Evolutionary conservation across 2,888 invertebrate genomes (phyloP), one percentile per base, ranked within the genome.

Genomic region (Flexamia atlantica): DNA sequence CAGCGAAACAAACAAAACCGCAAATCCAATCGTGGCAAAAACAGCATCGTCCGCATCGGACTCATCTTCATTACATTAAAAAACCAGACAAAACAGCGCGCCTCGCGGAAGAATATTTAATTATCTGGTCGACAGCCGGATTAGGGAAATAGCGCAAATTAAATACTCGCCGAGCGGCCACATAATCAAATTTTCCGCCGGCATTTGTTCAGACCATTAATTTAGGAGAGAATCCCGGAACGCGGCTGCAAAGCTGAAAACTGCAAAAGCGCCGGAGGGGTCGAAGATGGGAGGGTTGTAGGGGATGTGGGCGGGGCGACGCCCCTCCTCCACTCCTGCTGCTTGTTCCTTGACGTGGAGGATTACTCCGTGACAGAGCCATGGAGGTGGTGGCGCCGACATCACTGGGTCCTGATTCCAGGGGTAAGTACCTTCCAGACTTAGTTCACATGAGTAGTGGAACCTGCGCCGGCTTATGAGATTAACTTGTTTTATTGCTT

Each of bases 121-220:
- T 79, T 79, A 79, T 36, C 30, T 36, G 50, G 57, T 36, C 79
- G 79, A 79, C 79, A 57, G 53, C 30, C 79, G 23, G 79, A 79
- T 79, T 79, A 79, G 79, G 79, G 79, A 79, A 79, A 79, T 79
- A 79, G 79, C 79, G 79, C 79, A 79, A 79, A 79, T 79, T 79
- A 79, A 79, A 79, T 79, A 79, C 79, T n/a, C 57, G 30, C 17
- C 79, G 36, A 79, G 79, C 79, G 28, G 57, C 79, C 79, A 57
- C 79, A 79, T 79, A 79, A 79, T 79, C 79, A 79, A 79, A 79
- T 79, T 79, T 79, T 79, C 79, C 36, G 79, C 79, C 79, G 79
- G 79, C 79, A 57, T 57, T 79, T 79, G 79, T 79, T 79, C 79
- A 79, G 79, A 50, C 79, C 79, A 79, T 79, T 79, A 79, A 79